A percentile compares a stretch with the other conserved stretches of the same genome.
Evolutionary conservation across 2,113 vertebrate genomes (phyloP).

Genomic region (Phalacrocorax aristotelis): DNA sequence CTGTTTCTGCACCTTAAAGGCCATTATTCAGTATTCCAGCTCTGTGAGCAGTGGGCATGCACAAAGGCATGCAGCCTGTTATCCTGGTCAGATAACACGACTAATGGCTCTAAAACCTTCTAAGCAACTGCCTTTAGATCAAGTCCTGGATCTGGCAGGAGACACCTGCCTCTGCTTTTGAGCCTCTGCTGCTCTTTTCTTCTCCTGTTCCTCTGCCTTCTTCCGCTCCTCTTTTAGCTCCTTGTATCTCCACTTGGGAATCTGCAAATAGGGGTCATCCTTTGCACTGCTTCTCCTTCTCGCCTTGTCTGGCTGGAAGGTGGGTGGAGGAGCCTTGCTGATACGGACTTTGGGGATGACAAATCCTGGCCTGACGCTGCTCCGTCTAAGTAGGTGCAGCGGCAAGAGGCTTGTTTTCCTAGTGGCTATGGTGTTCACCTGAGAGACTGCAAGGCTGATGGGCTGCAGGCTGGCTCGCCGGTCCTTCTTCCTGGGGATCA

Average conservation of each 20-base stretch:
- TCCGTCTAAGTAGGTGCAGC: conserved; percentile 80
- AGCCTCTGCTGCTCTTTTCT: conserved; percentile 73
- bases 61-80: background rate
- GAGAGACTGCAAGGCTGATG: background rate
- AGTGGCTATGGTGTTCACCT: conserved; percentile 1
- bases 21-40: background rate
- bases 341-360: conserved; percentile 88
- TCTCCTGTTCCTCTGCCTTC: conserved; percentile 88
- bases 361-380: conserved; percentile 87
- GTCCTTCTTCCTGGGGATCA: conserved; percentile 73
- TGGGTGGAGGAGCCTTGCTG: conserved; percentile 84
- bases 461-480: conserved; percentile 79
- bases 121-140: background rate
- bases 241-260: conserved; percentile 97
- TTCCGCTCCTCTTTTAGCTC: conserved; percentile 89
- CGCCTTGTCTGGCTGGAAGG: conserved; percentile 81
- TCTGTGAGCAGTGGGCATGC: background rate
- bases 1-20: background rate
- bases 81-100: background rate
- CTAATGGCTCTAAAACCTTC: background rate
- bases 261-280: conserved; percentile 83
- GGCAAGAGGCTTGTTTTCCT: conserved; percentile 86
- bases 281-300: conserved; percentile 76
- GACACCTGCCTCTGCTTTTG: conserved; percentile 69
- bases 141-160: conserved; percentile 68